These are phyloP conservation scores for Anser brachyrhynchus DNA, from an alignment of 2,113 vertebrate genomes.

Conservation along the genomic window DNA sequence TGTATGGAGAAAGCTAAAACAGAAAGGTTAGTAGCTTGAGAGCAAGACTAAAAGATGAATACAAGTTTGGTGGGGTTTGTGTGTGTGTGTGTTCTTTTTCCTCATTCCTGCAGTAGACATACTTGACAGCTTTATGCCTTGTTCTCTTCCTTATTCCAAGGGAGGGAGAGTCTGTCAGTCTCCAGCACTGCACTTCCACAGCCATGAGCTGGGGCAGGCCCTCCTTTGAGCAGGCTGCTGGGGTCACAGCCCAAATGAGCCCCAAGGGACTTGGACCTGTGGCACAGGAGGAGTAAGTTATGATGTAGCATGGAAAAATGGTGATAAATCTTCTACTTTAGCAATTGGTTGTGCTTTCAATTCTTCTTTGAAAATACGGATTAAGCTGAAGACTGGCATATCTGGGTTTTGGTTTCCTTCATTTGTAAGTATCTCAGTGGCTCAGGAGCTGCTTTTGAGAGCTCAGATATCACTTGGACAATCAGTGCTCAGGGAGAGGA, in stretches of 20 bases:
- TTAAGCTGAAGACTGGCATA: neutral
- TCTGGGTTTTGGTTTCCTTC: neutral
- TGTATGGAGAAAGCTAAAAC: neutral
- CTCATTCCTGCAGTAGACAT: neutral
- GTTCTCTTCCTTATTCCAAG: neutral
- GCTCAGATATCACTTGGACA: slow-evolving; percentile 1
- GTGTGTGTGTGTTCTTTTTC: neutral
- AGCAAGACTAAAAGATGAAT: neutral
- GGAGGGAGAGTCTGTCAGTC: neutral
- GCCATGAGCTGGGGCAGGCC: neutral
- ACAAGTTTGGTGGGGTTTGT: too few relatives aligned
- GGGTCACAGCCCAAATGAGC: neutral
- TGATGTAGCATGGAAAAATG: neutral
- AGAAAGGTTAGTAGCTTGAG: slow-evolving; percentile 35
- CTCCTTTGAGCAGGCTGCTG: neutral
- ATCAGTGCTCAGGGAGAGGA: neutral
- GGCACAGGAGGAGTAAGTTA: neutral
- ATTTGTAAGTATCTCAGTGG: neutral
- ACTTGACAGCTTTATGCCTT: neutral
- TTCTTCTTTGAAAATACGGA: neutral
- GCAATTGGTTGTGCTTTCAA: neutral
- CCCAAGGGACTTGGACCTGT: neutral
- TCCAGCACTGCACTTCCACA: accelerated
- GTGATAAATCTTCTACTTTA: neutral
- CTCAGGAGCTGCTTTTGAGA: neutral